phyloP scores from a whole-genome alignment of 92 coral and sea anemone genomes.

The Bergia puertoricense region DNA sequence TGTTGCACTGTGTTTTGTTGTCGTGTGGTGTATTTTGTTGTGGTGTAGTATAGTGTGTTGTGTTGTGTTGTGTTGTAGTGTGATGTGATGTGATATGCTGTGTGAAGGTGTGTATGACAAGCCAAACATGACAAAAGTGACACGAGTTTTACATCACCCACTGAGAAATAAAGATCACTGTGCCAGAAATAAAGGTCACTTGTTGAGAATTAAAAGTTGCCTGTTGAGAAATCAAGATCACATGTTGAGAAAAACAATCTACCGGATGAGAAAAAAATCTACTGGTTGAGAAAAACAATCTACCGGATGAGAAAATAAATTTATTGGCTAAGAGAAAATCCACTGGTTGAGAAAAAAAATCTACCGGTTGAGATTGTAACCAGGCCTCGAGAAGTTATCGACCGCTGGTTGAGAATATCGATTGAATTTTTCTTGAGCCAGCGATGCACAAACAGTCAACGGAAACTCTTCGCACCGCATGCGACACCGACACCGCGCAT shows the following conservation, averaged over 20 bases:
- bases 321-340: not conserved
- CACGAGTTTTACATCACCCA: not conserved
- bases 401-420: conserved; percentile 36
- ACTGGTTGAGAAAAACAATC: conserved; percentile 34
- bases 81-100: too few relatives aligned
- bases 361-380: not conserved
- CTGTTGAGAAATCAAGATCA: too few relatives aligned
- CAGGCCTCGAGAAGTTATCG: not conserved
- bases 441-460: conserved; percentile 29
- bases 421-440: conserved; percentile 41
- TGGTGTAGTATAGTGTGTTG: not conserved
- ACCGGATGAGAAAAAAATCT: conserved; percentile 3
- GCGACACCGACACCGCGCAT: too few relatives aligned
- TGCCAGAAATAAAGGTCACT: not conserved
- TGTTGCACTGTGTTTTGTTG: not conserved
- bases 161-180: too few relatives aligned
- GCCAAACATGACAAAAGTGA: conserved; percentile 55
- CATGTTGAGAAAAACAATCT: conserved; percentile 35
- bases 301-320: not conserved
- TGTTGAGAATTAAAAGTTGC: conserved; percentile 5
- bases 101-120: conserved; percentile 29
- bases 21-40: too few relatives aligned
- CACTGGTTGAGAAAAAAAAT: not conserved
- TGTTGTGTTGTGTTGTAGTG: too few relatives aligned
- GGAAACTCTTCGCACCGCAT: not conserved